Conservation (phyloP, 1,140 invertebrate genomes). For the Protaetia brevitarsis region DNA sequence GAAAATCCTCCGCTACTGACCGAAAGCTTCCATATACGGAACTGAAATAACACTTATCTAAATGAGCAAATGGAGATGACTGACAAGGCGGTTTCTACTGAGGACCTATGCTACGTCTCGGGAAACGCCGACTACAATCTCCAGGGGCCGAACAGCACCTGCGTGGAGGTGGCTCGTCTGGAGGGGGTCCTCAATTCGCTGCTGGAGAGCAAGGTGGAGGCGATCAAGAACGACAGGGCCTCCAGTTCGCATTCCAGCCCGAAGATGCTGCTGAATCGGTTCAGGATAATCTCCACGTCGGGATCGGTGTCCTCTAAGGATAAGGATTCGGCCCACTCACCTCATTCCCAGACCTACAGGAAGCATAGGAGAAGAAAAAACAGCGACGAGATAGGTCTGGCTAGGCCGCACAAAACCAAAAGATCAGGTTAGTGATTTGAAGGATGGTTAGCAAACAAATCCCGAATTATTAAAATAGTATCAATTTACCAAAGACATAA, state of each 20-base stretch:
- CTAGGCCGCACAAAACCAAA: constrained; percentile 11
- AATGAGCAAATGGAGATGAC: constrained; percentile 31
- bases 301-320: constrained; percentile 32
- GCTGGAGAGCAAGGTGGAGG: constrained; percentile 60
- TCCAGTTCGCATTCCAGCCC: constrained; percentile 42
- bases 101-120: constrained; percentile 51
- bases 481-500: no score
- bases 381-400: constrained; percentile 19
- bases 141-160: constrained; percentile 24
- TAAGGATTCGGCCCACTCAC: constrained; percentile 26
- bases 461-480: neutral
- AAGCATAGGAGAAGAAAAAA: constrained; percentile 26
- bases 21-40: no score
- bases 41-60: neutral
- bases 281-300: constrained; percentile 39
- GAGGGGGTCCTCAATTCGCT: constrained; percentile 63
- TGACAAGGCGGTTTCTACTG: constrained; percentile 68
- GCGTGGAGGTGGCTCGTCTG: constrained; percentile 57
- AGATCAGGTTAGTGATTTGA: constrained; percentile 22
- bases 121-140: constrained; percentile 1
- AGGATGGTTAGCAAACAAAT: no score
- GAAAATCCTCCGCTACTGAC: no score
- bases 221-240: constrained; percentile 41
- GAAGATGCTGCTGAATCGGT: constrained; percentile 40
- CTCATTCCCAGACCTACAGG: constrained; percentile 7